Evolutionary conservation across 2,797 vertebrate genomes (phyloP).

Genomic region (Sebastes jordani): DNA sequence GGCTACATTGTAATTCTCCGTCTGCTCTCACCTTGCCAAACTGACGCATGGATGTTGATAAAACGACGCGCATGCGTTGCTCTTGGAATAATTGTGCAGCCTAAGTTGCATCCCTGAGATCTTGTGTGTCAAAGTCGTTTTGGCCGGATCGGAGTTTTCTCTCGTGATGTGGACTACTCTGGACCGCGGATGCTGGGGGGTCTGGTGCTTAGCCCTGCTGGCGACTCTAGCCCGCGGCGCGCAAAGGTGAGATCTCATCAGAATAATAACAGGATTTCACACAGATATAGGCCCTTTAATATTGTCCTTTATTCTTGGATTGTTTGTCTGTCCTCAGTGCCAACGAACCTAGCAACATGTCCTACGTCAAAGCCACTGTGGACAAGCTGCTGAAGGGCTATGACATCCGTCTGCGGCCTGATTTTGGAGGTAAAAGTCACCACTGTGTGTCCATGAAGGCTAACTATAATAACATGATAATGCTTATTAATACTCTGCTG

Average conservation of each 20-base stretch:
- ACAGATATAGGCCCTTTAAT: background rate
- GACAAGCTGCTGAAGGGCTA: constrained; percentile 97
- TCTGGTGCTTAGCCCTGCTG: constrained; percentile 82
- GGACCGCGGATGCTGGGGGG: constrained; percentile 74
- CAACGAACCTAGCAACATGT: constrained; percentile 97
- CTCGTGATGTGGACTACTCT: constrained; percentile 81
- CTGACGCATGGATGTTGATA: constrained; percentile 71
- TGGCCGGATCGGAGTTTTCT: constrained; percentile 67
- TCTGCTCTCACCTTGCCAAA: constrained; percentile 14
- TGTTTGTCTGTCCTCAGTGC: constrained; percentile 81
- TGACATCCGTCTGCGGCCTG: constrained; percentile 95
- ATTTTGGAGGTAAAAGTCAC: constrained; percentile 84
- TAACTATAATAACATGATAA: background rate
- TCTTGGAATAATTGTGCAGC: constrained; percentile 68
- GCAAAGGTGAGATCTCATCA: constrained; percentile 83
- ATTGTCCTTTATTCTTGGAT: no score
- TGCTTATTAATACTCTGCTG: constrained; percentile 17
- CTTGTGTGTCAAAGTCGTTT: constrained; percentile 69
- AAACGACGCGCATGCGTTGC: constrained; percentile 84
- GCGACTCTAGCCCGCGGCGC: constrained; percentile 84
- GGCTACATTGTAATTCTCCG: background rate
- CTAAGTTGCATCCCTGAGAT: constrained; percentile 83
- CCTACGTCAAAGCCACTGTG: constrained; percentile 97
- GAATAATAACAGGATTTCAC: background rate
- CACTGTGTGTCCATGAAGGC: no score